Percentiles rank a stretch among this genome's conserved stretches.
phyloP scores from a whole-genome alignment of 2,113 vertebrate species.

The Oreochromis spilurus region DNA sequence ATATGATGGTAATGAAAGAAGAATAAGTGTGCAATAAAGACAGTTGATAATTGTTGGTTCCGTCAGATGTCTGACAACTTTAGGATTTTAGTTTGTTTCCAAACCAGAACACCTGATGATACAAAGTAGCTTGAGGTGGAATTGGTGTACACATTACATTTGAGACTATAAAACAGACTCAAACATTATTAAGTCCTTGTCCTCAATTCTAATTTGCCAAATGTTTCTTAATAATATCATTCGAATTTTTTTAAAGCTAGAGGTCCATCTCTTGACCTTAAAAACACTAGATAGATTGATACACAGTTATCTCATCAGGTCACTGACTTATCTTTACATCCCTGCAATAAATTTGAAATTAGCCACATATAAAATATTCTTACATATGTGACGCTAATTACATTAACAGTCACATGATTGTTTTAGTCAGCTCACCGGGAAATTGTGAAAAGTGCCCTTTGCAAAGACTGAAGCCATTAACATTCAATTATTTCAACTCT shows the following conservation, averaged over 20 bases:
- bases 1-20: constrained; percentile 90
- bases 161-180: not conserved
- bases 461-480: not conserved
- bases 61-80: constrained; percentile 6
- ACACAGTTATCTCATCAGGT: not conserved
- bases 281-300: not conserved
- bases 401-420: not conserved
- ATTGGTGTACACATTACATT: not conserved
- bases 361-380: not conserved
- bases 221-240: not conserved
- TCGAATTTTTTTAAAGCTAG: not conserved
- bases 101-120: not conserved
- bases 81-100: not conserved
- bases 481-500: not conserved
- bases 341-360: not conserved
- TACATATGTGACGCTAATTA: not conserved
- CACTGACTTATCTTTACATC: not conserved
- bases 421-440: not conserved
- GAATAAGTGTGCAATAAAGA: not conserved
- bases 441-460: not conserved
- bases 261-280: not conserved
- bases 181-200: not conserved
- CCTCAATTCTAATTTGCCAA: not conserved
- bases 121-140: not conserved
- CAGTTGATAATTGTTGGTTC: constrained; percentile 30